Percentiles rank a stretch among this genome's conserved stretches.
Evolutionary conservation across 1,140 invertebrate genomes (phyloP).

Genomic region (Sycobia sp.): DNA sequence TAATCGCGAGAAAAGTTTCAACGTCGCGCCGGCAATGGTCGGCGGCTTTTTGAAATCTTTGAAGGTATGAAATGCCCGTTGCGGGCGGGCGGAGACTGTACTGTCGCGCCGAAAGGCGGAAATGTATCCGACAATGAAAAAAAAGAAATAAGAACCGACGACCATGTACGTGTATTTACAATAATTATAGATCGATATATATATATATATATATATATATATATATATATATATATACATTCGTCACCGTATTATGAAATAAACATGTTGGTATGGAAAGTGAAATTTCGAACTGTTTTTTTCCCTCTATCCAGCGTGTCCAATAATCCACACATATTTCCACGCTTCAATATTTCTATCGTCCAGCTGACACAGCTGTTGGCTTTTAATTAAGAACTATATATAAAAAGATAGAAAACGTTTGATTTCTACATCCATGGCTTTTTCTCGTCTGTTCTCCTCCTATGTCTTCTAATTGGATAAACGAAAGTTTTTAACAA

Average conservation of each 20-base stretch:
- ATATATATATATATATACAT: slow-evolving; percentile 39
- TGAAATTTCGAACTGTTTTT: slow-evolving; percentile 4
- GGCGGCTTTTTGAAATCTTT: slow-evolving; percentile 18
- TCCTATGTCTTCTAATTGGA: too few relatives aligned
- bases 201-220: slow-evolving; percentile 40
- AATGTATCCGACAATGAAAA: slow-evolving; percentile 6
- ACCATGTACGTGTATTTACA: slow-evolving; percentile 57
- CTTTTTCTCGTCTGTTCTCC: too few relatives aligned
- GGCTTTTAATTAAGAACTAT: too few relatives aligned
- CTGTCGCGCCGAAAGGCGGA: background rate
- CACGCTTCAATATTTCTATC: too few relatives aligned
- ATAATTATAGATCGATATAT: slow-evolving; percentile 53
- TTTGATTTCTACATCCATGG: too few relatives aligned
- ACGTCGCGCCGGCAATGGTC: background rate
- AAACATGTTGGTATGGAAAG: slow-evolving; percentile 58
- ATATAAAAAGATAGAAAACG: too few relatives aligned
- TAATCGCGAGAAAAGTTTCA: slow-evolving; percentile 27
- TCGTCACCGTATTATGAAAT: slow-evolving; percentile 55
- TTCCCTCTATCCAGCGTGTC: background rate
- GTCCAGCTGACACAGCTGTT: too few relatives aligned
- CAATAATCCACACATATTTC: too few relatives aligned
- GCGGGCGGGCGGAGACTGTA: too few relatives aligned
- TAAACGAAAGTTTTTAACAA: too few relatives aligned
- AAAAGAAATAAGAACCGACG: slow-evolving; percentile 42
- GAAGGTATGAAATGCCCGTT: background rate